A percentile compares a stretch with the other conserved stretches of the same genome.
Evolutionary conservation across 2,888 invertebrate species (phyloP).

Genomic region (Cryptocheilus praepositus): DNA sequence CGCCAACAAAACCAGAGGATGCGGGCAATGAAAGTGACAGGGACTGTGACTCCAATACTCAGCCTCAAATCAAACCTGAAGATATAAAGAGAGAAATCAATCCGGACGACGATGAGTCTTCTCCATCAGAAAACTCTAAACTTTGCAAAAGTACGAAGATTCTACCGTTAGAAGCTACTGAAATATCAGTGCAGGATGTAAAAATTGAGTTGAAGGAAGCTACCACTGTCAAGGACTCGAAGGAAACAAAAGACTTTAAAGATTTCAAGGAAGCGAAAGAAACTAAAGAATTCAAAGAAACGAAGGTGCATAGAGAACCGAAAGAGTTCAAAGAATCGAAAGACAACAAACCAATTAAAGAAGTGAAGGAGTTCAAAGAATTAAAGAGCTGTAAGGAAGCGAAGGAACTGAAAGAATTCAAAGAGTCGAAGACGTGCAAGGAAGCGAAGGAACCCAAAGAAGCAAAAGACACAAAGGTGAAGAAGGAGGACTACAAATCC

Average conservation of each 20-base stretch:
- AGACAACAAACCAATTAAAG: background rate
- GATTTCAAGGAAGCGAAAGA: conserved; percentile 9
- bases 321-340: background rate
- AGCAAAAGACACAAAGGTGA: conserved; percentile 18
- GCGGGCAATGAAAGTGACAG: conserved; percentile 45
- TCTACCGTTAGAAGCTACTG: no score
- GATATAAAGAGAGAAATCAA: conserved; percentile 43
- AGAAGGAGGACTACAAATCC: conserved; percentile 52
- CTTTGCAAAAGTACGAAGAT: no score
- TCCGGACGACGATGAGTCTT: no score
- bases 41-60: conserved; percentile 43
- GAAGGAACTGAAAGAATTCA: no score
- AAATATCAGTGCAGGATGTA: no score
- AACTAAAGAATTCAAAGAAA: background rate
- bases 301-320: background rate
- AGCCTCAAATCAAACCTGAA: conserved; percentile 43
- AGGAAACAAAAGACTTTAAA: conserved; percentile 10
- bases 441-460: conserved; percentile 53
- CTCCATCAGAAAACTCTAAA: no score
- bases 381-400: no score
- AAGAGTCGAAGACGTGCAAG: background rate
- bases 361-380: background rate
- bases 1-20: conserved; percentile 53
- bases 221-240: no score
- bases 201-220: no score